These are phyloP conservation scores for Pyrrhosoma nymphula DNA, from an alignment of 2,888 invertebrate genomes.

Conservation along the genomic window DNA sequence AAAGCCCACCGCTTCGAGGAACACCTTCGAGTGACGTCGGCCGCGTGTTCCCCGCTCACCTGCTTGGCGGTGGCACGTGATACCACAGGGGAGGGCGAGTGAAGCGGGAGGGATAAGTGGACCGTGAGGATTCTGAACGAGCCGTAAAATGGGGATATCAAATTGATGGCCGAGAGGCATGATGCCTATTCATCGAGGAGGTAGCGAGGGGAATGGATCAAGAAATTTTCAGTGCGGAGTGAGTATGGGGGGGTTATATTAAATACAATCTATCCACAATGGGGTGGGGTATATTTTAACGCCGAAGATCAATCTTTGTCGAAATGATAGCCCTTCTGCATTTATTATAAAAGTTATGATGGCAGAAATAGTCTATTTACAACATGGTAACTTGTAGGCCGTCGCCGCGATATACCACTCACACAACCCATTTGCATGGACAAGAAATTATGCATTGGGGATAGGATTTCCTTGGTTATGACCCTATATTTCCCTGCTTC, in stretches of 20 bases:
- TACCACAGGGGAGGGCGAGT: not conserved
- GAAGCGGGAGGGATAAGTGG: not conserved
- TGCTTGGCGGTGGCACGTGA: not conserved
- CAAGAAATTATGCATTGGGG: not conserved
- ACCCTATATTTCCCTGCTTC: not conserved
- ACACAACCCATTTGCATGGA: not conserved
- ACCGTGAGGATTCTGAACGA: not conserved
- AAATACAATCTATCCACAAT: not conserved
- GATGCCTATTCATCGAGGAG: not conserved
- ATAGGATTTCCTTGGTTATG: not conserved
- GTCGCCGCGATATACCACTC: not conserved
- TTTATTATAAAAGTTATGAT: not conserved
- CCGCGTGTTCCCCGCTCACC: not conserved
- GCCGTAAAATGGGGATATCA: constrained; percentile 20
- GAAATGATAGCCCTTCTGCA: not conserved
- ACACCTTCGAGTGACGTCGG: not conserved
- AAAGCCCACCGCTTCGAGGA: not conserved
- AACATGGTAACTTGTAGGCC: not conserved
- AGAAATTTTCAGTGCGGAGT: not conserved
- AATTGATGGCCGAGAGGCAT: not conserved
- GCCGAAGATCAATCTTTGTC: not conserved
- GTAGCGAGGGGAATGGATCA: not conserved
- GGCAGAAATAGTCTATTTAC: not conserved
- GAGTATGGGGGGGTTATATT: not conserved
- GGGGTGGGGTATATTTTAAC: not conserved